Evolutionary conservation across 2,888 invertebrate genomes (phyloP).

Genomic region (Ectropis crepuscularia): DNA sequence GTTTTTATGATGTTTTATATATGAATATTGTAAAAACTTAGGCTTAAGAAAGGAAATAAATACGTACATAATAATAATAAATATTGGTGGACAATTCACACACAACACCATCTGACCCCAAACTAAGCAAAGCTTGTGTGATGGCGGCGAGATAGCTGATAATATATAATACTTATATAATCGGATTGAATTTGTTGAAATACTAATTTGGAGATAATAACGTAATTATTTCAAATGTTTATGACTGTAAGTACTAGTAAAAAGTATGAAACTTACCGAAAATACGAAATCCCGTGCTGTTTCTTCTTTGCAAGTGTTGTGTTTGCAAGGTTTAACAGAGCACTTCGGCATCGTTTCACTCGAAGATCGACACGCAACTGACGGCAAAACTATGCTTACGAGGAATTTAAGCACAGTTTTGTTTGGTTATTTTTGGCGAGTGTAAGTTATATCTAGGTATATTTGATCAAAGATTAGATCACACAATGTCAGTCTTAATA

Average conservation of each 20-base stretch:
- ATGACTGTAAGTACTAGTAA: slow-evolving; percentile 5
- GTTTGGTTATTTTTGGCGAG: slow-evolving; percentile 8
- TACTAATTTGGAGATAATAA: slow-evolving; percentile 3
- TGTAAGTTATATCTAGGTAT: neutral
- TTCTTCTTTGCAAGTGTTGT: slow-evolving; percentile 11
- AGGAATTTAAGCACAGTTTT: slow-evolving; percentile 5
- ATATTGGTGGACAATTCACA: too few species aligned
- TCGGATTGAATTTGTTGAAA: slow-evolving; percentile 1
- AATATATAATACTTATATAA: too few species aligned
- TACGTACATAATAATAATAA: too few species aligned
- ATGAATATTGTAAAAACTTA: too few species aligned
- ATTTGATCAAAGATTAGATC: neutral
- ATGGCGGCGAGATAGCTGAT: too few species aligned
- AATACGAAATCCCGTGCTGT: slow-evolving; percentile 15
- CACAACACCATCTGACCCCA: too few species aligned
- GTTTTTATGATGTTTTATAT: too few species aligned
- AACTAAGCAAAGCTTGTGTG: too few species aligned
- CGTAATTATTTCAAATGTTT: slow-evolving; percentile 1
- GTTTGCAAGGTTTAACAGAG: slow-evolving; percentile 12
- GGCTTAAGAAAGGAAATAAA: too few species aligned
- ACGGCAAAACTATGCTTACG: slow-evolving; percentile 6
- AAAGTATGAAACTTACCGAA: slow-evolving; percentile 15
- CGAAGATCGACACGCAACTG: slow-evolving; percentile 9
- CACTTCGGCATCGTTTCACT: slow-evolving; percentile 18
- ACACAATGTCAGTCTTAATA: too few species aligned